These are phyloP conservation scores for Epizoanthus rinbou DNA, from an alignment of 92 coral and sea anemone species.

Conservation along the genomic window DNA sequence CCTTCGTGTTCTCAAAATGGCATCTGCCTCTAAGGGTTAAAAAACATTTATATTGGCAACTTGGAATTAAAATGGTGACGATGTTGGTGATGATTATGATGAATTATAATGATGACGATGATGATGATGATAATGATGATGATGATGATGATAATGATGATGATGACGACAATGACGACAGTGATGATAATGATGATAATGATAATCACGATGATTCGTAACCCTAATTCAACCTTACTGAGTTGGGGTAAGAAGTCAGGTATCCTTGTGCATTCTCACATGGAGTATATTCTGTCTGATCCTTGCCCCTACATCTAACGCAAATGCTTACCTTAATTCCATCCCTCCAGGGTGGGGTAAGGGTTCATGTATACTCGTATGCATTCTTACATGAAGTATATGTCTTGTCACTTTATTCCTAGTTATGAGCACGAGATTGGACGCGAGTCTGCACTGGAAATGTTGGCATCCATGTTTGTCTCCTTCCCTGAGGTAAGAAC, in stretches of 20 bases:
- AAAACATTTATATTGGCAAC: no score
- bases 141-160: no score
- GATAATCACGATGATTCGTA: neutral
- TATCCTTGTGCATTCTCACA: neutral
- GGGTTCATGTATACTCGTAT: neutral
- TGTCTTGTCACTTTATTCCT: neutral
- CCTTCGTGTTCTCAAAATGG: no score
- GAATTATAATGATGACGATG: no score
- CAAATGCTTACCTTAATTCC: neutral
- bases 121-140: no score
- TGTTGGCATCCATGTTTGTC: slow-evolving; percentile 72
- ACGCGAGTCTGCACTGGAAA: slow-evolving; percentile 88
- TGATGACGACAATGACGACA: no score
- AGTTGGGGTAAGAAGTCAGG: no score
- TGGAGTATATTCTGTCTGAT: neutral
- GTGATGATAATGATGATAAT: no score
- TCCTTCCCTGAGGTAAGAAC: slow-evolving; percentile 82
- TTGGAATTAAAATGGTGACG: no score
- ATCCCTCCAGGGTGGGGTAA: neutral
- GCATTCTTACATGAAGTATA: neutral
- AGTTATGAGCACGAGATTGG: slow-evolving; percentile 91
- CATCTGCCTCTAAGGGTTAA: no score
- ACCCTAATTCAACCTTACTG: no score
- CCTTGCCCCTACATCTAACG: neutral
- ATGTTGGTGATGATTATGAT: no score